A percentile compares a stretch with the other conserved stretches of the same genome.
Evolutionary conservation across 2,888 invertebrate genomes (phyloP).

Genomic region (Helicoverpa assulta): DNA sequence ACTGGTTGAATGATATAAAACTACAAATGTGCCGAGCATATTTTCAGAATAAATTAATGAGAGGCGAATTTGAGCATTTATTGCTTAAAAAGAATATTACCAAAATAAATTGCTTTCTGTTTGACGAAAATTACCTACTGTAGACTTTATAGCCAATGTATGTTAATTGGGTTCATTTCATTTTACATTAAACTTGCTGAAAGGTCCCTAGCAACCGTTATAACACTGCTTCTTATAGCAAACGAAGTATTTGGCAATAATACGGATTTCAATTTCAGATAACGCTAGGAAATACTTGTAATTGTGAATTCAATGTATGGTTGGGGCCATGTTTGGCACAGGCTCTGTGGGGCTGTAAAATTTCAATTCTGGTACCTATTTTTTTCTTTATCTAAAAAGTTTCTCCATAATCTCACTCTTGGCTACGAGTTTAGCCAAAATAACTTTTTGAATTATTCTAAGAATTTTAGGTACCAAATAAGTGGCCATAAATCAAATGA

Average conservation of each 20-base stretch:
- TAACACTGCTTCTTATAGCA: constrained; percentile 57
- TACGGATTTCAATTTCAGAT: constrained; percentile 83
- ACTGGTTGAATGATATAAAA: constrained; percentile 48
- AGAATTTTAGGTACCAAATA: background rate
- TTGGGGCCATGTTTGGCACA: constrained; percentile 37
- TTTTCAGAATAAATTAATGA: constrained; percentile 9
- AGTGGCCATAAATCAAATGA: background rate
- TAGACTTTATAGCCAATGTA: constrained; percentile 4
- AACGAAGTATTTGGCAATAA: constrained; percentile 77
- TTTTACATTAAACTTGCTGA: constrained; percentile 37
- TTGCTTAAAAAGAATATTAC: constrained; percentile 4
- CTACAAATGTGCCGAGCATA: constrained; percentile 8
- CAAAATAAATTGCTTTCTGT: background rate
- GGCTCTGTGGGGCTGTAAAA: constrained; percentile 28
- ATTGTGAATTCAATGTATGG: constrained; percentile 71
- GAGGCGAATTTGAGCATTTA: constrained; percentile 8
- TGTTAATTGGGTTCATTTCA: constrained; percentile 42
- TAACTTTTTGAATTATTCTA: background rate
- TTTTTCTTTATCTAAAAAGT: constrained; percentile 29
- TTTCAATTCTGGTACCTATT: constrained; percentile 29
- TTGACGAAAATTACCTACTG: constrained; percentile 4
- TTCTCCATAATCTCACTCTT: background rate
- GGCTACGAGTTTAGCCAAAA: background rate
- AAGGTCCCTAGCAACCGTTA: constrained; percentile 30
- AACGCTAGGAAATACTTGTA: constrained; percentile 75